A percentile compares a stretch with the other conserved stretches of the same genome.
These are phyloP conservation scores for Lathamus discolor DNA, from an alignment of 2,113 vertebrate species.

Conservation along the genomic window DNA sequence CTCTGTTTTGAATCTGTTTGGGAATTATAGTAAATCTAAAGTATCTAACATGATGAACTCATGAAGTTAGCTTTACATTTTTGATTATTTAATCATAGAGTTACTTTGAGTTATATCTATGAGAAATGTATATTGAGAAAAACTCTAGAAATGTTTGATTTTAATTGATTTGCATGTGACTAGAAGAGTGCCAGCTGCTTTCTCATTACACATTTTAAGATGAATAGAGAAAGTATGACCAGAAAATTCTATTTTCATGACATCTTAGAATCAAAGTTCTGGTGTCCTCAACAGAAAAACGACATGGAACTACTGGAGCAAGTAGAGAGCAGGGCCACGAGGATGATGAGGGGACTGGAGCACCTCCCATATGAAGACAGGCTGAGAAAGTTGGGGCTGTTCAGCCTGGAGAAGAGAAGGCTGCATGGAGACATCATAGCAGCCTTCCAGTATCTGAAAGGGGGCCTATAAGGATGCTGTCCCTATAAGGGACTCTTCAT, in stretches of 20 bases:
- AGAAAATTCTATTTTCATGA: slow-evolving; percentile 25
- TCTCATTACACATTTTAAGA: neutral
- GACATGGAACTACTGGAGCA: no score
- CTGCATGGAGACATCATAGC: no score
- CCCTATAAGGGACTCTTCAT: no score
- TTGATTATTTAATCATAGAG: neutral
- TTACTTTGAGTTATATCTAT: neutral
- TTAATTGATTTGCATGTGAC: neutral
- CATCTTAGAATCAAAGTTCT: slow-evolving; percentile 15
- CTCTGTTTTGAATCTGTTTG: neutral
- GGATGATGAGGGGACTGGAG: no score
- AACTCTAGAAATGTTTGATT: neutral
- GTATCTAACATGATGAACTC: neutral
- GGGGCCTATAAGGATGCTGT: no score
- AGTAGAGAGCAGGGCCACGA: no score
- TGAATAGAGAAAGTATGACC: neutral
- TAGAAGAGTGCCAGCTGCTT: neutral
- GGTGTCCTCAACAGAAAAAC: no score
- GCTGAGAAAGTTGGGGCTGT: no score
- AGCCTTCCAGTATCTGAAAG: no score
- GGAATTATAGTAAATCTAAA: neutral
- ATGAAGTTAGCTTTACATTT: neutral
- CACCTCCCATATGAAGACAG: no score
- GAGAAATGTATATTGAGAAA: neutral
- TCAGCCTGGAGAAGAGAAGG: no score